These are phyloP conservation scores for Dasysyrphus tricinctus DNA, from an alignment of 2,888 invertebrate species.

Conservation along the genomic window DNA sequence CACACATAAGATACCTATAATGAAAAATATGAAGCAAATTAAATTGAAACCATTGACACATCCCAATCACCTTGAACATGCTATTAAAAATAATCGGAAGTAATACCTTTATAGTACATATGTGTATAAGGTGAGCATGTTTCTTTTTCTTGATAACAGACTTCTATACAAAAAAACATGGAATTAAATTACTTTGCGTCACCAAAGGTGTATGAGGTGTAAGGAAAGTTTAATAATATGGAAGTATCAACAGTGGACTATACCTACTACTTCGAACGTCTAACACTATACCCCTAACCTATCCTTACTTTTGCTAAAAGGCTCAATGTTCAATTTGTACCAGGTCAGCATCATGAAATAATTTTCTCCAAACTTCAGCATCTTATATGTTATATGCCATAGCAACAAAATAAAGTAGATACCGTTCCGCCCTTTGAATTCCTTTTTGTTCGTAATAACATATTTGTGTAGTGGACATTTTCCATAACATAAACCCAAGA, in stretches of 20 bases:
- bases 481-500: slow-evolving; percentile 21
- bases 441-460: slow-evolving; percentile 11
- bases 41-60: no score
- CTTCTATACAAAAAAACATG: not conserved
- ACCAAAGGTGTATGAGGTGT: not conserved
- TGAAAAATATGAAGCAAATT: no score
- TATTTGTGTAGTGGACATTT: slow-evolving; percentile 28
- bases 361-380: slow-evolving; percentile 11
- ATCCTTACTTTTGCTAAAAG: not conserved
- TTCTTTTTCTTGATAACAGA: not conserved
- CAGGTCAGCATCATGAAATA: slow-evolving; percentile 32
- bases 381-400: not conserved
- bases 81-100: no score
- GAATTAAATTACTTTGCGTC: slow-evolving; percentile 6
- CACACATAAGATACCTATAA: no score
- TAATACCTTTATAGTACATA: not conserved
- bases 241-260: not conserved
- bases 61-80: no score
- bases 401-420: not conserved
- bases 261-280: no score
- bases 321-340: slow-evolving; percentile 34
- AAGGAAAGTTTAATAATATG: slow-evolving; percentile 4
- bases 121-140: not conserved
- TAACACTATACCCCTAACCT: not conserved
- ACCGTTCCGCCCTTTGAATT: slow-evolving; percentile 17